Evolutionary conservation across 2,888 invertebrate species (phyloP), one percentile per base, ranked within the genome.

Genomic region (Apodemia zela): DNA sequence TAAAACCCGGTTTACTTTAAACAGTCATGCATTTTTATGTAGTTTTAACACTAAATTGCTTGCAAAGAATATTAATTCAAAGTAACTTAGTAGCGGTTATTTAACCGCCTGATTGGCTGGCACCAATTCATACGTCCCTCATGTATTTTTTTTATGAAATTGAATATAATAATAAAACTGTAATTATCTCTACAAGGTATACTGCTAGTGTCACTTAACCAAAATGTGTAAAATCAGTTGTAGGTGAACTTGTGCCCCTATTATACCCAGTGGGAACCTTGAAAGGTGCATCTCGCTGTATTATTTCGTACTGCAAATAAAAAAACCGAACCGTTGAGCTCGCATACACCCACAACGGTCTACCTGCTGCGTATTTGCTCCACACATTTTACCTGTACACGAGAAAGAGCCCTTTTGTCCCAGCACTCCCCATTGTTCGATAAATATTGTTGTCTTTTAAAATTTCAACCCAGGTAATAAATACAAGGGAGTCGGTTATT

Each of bases 321-420:
- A 80, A 79, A 79, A 78, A 79, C 64, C 75, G 69, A 79, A 80
- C 80, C 79, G 79, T 81, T 81, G 77, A 76, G 80, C 76, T 75
- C 76, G 83, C 84, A 87, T 87, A 84, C 88, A 87, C 89, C 88
- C 87, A 89, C 87, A 85, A 89, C 80, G 84, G 77, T 84, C 89
- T 90, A 90, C 90, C 90, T 90, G 90, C 87, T 71, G 75, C 79
- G 80, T 82, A 84, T 89, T 89, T 87, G 51, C 51, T 51, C 51
- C 21, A 89, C 85, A 82, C 87, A 87, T 84, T 85, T 81, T 84
- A 85, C 84, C 81, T 80, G 72, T 73, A 74, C 73, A 74, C 77
- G 78, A 86, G 82, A 87, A 85, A 82, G 77, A 75, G 69, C 72
- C 77, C 77, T 85, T 45, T 87, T 88, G 86, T 87, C 78, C 71